Percentiles rank a stretch among this genome's conserved stretches.
phyloP scores from a whole-genome alignment of 2,797 vertebrate species.

The Danio choprae region DNA sequence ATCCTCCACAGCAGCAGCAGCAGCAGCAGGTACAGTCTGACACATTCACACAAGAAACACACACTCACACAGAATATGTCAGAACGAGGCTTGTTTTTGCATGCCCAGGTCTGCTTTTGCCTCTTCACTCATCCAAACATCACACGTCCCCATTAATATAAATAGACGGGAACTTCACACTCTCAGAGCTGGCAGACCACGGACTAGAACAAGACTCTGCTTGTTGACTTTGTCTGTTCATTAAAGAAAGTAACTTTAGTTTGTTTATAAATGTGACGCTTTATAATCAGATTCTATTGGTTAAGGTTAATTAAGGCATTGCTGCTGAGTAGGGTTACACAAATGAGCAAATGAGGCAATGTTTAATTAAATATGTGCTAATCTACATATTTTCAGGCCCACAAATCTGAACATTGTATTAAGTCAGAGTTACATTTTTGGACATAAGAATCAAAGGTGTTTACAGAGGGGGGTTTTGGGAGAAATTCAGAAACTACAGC shows the following conservation, averaged over 20 bases:
- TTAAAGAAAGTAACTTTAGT: background rate
- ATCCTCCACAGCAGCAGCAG: slow-evolving; percentile 29
- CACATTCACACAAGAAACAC: background rate
- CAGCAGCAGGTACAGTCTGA: slow-evolving; percentile 42
- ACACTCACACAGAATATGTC: background rate
- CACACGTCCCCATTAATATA: slow-evolving; percentile 22
- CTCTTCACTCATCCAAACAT: slow-evolving; percentile 15
- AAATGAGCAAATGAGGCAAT: too few relatives aligned
- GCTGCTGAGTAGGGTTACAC: too few relatives aligned
- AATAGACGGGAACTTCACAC: slow-evolving; percentile 11
- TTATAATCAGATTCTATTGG: too few relatives aligned
- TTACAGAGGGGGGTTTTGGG: too few relatives aligned
- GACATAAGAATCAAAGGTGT: too few relatives aligned
- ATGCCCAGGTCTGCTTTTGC: slow-evolving; percentile 7
- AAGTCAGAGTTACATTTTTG: too few relatives aligned
- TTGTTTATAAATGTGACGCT: background rate
- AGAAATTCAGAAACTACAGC: too few relatives aligned
- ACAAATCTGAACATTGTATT: too few relatives aligned
- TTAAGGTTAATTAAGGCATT: too few relatives aligned
- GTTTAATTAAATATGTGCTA: too few relatives aligned
- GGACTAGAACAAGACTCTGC: background rate
- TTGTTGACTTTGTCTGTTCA: background rate
- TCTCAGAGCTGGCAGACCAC: background rate
- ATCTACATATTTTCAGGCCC: too few relatives aligned
- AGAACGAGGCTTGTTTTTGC: background rate